Evolutionary conservation across 2,888 invertebrate species (phyloP).

Genomic region (Lasius platythorax): DNA sequence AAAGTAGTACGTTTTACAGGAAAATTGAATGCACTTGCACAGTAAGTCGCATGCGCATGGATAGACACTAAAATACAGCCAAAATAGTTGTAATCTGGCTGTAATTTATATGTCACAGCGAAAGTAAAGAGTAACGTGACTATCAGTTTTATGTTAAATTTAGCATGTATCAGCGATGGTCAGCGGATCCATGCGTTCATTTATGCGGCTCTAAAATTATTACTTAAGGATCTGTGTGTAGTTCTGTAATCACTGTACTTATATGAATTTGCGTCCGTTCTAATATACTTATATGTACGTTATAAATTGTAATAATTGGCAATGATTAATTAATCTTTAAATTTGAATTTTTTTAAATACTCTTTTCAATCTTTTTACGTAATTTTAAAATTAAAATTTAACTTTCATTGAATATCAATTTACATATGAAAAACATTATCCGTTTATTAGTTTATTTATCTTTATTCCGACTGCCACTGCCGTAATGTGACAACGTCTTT

Average conservation of each 20-base stretch:
- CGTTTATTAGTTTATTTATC: neutral
- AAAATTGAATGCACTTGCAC: too few relatives aligned
- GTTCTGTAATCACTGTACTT: neutral
- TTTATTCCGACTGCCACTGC: neutral
- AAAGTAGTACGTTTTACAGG: too few relatives aligned
- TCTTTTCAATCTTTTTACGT: neutral
- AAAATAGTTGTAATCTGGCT: neutral
- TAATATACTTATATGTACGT: neutral
- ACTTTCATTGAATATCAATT: neutral
- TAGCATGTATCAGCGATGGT: slow-evolving; percentile 1
- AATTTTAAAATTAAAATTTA: slow-evolving; percentile 5
- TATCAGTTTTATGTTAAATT: neutral
- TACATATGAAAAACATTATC: neutral
- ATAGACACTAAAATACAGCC: neutral
- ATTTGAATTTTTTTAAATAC: neutral
- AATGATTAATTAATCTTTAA: neutral
- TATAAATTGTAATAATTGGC: neutral
- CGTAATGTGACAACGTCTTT: neutral
- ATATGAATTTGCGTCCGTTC: too few relatives aligned
- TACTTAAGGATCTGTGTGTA: slow-evolving; percentile 1
- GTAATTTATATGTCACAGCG: neutral
- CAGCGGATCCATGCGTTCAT: slow-evolving; percentile 1
- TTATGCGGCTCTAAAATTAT: slow-evolving; percentile 4
- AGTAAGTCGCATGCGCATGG: neutral
- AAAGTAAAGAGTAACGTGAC: neutral